Evolutionary conservation across 1,140 invertebrate genomes (phyloP), one percentile per base, ranked within the genome.

Genomic region (Scylla paramamosain): DNA sequence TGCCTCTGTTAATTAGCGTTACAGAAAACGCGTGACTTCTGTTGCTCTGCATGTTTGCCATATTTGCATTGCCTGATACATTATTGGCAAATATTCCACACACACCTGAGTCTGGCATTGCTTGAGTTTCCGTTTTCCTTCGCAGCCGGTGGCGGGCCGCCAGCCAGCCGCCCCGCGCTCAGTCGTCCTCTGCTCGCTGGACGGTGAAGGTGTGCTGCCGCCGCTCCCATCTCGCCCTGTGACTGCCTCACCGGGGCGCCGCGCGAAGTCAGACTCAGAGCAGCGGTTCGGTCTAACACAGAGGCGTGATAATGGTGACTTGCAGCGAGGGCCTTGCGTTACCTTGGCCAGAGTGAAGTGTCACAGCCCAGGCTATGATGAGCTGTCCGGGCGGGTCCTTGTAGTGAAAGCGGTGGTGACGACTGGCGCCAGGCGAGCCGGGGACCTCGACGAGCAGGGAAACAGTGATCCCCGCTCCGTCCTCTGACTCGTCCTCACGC

Each of bases 41-140:
- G 39, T 6, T 59, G 10, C 52, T 59, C 52, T 59, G 16, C 52
- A 59, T 20, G 52, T 59, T 20, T 3, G 2, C 12, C 16, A 59
- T 59, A 20, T 59, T 59, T 59, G 12, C 52, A 12, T 20, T 59
- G 52, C 12, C 67, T 77, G 67, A n/a, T 12, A 25, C 20, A 59
- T 59, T 59, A 59, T 77, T n/a, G 67, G 67, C 6, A n/a, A n/a
- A n/a, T n/a, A 77, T n/a, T 7, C 52, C 10, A 12, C 67, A n/a
- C 67, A n/a, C 67, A 77, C 67, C 67, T 77, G 67, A 77, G 67
- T 77, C 46, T 77, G 90, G 90, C 28, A 91, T 77, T 46, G 16
- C 1, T 32, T 32, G 25, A 29, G 90, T 91, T 91, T 91, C 90
- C 90, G 90, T 91, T 91, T 91, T 91, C 90, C 90, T 14, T 32